Conservation (phyloP, 2,113 vertebrate species). For the Amblyopsis rosae region DNA sequence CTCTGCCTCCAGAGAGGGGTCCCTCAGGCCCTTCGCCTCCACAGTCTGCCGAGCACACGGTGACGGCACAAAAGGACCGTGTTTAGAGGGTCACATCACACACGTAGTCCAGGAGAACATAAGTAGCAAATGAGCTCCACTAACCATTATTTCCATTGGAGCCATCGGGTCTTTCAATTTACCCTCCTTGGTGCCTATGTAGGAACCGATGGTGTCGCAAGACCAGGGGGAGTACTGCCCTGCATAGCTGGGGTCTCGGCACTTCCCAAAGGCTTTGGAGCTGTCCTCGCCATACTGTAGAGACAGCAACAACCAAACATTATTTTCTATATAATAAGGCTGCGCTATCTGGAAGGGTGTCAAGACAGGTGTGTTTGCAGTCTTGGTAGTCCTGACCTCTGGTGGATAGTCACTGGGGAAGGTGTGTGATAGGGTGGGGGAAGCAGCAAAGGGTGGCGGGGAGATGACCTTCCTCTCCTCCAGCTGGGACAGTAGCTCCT, state of each 20-base stretch:
- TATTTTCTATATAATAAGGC: not conserved
- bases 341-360: not conserved
- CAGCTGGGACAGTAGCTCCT: conserved; percentile 94
- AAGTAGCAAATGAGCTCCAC: conserved; percentile 28
- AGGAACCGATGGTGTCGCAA: conserved; percentile 97
- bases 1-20: conserved; percentile 88
- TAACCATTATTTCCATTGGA: conserved; percentile 91
- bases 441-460: conserved; percentile 93
- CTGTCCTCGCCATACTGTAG: conserved; percentile 90
- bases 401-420: conserved; percentile 84
- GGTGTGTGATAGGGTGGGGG: conserved; percentile 87
- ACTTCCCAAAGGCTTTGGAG: conserved; percentile 85
- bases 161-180: conserved; percentile 95
- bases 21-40: conserved; percentile 88
- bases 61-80: not conserved
- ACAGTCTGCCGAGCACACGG: conserved; percentile 76
- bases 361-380: not conserved
- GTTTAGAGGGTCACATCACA: not conserved
- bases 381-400: conserved; percentile 76
- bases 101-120: not conserved
- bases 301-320: conserved; percentile 21
- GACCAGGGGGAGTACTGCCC: conserved; percentile 99
- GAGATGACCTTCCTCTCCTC: conserved; percentile 96
- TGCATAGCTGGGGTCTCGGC: conserved; percentile 89
- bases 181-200: conserved; percentile 96